A percentile compares a stretch with the other conserved stretches of the same genome.
These are phyloP conservation scores for Nasonovia ribisnigri DNA, from an alignment of 2,888 invertebrate genomes.

Conservation along the genomic window DNA sequence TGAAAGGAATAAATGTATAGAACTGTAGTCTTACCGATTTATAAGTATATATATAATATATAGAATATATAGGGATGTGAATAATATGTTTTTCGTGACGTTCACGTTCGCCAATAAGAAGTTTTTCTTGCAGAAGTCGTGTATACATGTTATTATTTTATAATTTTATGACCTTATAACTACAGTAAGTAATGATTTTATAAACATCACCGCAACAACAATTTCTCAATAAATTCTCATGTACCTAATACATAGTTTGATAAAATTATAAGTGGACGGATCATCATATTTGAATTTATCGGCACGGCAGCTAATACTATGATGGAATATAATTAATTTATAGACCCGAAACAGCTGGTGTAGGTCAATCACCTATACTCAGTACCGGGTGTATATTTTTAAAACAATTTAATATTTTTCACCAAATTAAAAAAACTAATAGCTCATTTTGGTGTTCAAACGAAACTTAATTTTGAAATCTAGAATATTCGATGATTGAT, in stretches of 20 bases:
- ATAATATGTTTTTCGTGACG: not conserved
- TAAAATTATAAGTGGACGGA: not conserved
- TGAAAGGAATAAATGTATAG: not conserved
- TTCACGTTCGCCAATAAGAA: not conserved
- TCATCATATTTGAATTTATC: not conserved
- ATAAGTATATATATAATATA: not conserved
- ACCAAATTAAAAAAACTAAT: not conserved
- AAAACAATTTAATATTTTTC: too few relatives aligned
- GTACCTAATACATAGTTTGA: not conserved
- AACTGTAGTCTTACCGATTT: not conserved
- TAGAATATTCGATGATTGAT: not conserved
- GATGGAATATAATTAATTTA: not conserved
- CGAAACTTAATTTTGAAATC: not conserved
- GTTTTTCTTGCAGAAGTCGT: slow-evolving; percentile 12
- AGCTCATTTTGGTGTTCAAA: not conserved
- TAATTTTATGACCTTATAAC: not conserved
- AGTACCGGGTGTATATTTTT: not conserved
- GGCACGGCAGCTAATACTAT: not conserved
- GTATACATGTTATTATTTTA: not conserved
- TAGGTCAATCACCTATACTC: not conserved
- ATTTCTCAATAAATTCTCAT: not conserved
- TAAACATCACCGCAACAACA: not conserved
- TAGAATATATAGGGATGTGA: not conserved
- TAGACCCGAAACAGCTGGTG: not conserved
- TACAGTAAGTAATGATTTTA: not conserved